Conservation (phyloP, 2,888 invertebrate species). For the Xylota sylvarum region DNA sequence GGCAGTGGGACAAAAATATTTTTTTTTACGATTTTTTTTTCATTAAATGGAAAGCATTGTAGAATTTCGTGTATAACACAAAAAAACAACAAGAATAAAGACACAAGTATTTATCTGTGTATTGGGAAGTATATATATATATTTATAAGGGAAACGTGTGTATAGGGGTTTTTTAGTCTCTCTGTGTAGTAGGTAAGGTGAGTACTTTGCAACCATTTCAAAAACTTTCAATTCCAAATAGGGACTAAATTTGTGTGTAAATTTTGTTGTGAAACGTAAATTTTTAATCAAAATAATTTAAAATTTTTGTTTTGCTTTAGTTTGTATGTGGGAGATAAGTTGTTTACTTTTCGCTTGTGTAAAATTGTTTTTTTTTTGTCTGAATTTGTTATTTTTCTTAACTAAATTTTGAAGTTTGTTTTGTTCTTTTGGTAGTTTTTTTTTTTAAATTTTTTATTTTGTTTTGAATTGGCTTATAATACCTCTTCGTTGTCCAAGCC, state of each 20-base stretch:
- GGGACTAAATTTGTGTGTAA: conserved; percentile 34
- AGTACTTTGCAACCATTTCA: conserved; percentile 26
- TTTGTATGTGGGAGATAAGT: conserved; percentile 34
- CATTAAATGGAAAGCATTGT: conserved; percentile 55
- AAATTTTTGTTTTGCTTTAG: conserved; percentile 28
- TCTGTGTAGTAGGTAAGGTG: conserved; percentile 37
- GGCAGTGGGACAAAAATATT: conserved; percentile 65
- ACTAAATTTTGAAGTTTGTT: conserved; percentile 59
- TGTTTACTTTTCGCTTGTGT: conserved; percentile 46
- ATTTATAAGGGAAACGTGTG: conserved; percentile 34
- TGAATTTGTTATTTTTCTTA: conserved; percentile 52
- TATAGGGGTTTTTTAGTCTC: conserved; percentile 21
- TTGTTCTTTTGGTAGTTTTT: conserved; percentile 62
- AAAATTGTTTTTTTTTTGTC: conserved; percentile 59
- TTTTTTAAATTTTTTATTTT: conserved; percentile 56
- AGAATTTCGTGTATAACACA: conserved; percentile 34
- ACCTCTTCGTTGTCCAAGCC: conserved; percentile 97
- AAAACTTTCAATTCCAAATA: conserved; percentile 37
- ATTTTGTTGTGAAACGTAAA: conserved; percentile 28
- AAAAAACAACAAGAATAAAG: conserved; percentile 44
- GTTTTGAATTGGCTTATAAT: conserved; percentile 84
- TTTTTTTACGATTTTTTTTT: conserved; percentile 21
- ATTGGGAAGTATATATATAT: conserved; percentile 5
- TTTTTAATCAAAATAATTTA: conserved; percentile 22
- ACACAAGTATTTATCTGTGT: conserved; percentile 48